These are phyloP conservation scores for Ophioderma brevispina DNA, from an alignment of 35 echinoderm and acorn worm species.

Conservation along the genomic window DNA sequence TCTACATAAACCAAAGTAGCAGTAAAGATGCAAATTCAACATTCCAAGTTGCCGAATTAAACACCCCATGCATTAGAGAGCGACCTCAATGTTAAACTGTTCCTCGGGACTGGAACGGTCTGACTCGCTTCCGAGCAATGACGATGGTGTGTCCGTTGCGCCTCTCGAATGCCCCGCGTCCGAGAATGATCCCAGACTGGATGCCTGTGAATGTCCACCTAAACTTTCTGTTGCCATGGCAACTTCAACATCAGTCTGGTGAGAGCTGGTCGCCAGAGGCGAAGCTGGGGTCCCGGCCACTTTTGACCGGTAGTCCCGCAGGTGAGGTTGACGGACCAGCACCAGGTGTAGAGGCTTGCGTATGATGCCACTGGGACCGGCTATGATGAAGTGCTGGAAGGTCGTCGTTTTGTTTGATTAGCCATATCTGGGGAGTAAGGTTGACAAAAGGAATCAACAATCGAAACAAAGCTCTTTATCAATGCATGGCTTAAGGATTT, in stretches of 20 bases:
- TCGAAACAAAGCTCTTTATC: too few species aligned
- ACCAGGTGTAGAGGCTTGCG: conserved; percentile 38
- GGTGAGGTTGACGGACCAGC: neutral
- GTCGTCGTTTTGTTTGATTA: conserved; percentile 64
- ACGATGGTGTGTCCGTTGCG: conserved; percentile 92
- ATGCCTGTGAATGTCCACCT: conserved; percentile 67
- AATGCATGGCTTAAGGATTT: too few species aligned
- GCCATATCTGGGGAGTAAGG: conserved; percentile 70
- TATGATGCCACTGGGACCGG: conserved; percentile 92
- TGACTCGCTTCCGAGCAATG: conserved; percentile 76
- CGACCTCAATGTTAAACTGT: neutral
- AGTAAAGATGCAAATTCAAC: too few species aligned
- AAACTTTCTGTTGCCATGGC: conserved; percentile 69
- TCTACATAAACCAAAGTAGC: too few species aligned
- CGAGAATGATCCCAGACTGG: conserved; percentile 91
- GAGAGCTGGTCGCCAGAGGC: conserved; percentile 71
- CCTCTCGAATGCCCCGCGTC: conserved; percentile 90
- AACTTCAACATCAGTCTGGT: conserved; percentile 85
- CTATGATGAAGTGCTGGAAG: conserved; percentile 81
- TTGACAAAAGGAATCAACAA: neutral
- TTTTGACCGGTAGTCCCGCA: neutral
- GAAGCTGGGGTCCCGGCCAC: conserved; percentile 69
- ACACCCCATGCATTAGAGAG: too few species aligned
- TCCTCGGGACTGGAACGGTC: conserved; percentile 66
- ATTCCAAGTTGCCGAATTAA: too few species aligned